These are phyloP conservation scores for Drosophila kanekoi DNA, from an alignment of 2,888 invertebrate genomes.

Conservation along the genomic window DNA sequence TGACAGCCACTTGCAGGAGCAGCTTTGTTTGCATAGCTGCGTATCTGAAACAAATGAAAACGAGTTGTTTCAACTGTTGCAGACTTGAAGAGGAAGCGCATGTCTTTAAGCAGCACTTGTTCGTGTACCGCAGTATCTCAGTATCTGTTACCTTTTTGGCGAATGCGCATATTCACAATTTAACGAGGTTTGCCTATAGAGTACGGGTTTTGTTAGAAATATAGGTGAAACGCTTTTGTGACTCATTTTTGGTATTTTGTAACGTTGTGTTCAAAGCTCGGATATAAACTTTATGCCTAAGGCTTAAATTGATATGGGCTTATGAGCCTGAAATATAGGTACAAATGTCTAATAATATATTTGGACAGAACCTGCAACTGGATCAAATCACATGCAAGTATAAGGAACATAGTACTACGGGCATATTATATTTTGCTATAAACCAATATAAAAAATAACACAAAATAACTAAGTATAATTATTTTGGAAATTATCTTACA, in stretches of 20 bases:
- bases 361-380: too few relatives aligned
- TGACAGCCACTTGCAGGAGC: slow-evolving; percentile 61
- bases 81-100: slow-evolving; percentile 73
- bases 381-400: too few relatives aligned
- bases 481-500: background rate
- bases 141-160: slow-evolving; percentile 12
- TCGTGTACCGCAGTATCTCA: slow-evolving; percentile 10
- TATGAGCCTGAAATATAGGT: too few relatives aligned
- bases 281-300: too few relatives aligned
- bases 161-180: slow-evolving; percentile 11
- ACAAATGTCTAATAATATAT: too few relatives aligned
- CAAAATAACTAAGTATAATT: too few relatives aligned
- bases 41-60: slow-evolving; percentile 40
- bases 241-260: background rate
- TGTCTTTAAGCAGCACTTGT: slow-evolving; percentile 73
- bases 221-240: background rate
- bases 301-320: too few relatives aligned
- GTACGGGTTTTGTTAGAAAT: background rate
- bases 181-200: slow-evolving; percentile 32
- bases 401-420: too few relatives aligned
- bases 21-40: slow-evolving; percentile 75
- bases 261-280: background rate
- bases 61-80: slow-evolving; percentile 46
- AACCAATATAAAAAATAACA: too few relatives aligned
- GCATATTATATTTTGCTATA: too few relatives aligned